These are phyloP conservation scores for Oligia strigilis DNA, from an alignment of 2,888 invertebrate genomes.

Conservation along the genomic window DNA sequence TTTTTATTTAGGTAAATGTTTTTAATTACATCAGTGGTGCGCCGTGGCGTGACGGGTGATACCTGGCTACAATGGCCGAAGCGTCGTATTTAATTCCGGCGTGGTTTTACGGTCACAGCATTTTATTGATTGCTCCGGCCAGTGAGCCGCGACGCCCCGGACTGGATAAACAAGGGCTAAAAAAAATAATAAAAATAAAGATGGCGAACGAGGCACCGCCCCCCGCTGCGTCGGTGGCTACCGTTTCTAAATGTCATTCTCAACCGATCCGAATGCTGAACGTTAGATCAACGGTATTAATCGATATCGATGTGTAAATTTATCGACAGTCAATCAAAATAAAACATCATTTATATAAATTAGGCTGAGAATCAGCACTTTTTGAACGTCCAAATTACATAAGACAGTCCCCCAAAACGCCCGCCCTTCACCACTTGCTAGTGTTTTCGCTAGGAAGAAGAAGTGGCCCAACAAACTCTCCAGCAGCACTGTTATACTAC, in stretches of 20 bases:
- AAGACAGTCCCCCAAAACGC: neutral
- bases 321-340: neutral
- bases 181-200: constrained; percentile 87
- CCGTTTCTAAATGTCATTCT: constrained; percentile 89
- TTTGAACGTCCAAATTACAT: neutral
- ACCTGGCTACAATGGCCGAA: constrained; percentile 71
- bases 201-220: constrained; percentile 87
- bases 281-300: constrained; percentile 57
- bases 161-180: constrained; percentile 89
- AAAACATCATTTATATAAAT: neutral
- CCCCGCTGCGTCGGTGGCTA: constrained; percentile 86
- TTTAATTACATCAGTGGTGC: constrained; percentile 77
- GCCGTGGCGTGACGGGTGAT: constrained; percentile 72
- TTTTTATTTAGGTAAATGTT: constrained; percentile 63
- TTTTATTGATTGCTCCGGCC: constrained; percentile 88
- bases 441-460: neutral
- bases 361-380: neutral
- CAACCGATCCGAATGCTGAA: constrained; percentile 71
- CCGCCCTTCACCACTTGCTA: neutral
- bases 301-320: constrained; percentile 57
- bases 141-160: constrained; percentile 85
- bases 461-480: neutral
- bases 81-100: constrained; percentile 85
- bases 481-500: neutral
- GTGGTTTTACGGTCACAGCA: constrained; percentile 85